Evolutionary conservation across 2,888 invertebrate species (phyloP).

Genomic region (Oithona nana): DNA sequence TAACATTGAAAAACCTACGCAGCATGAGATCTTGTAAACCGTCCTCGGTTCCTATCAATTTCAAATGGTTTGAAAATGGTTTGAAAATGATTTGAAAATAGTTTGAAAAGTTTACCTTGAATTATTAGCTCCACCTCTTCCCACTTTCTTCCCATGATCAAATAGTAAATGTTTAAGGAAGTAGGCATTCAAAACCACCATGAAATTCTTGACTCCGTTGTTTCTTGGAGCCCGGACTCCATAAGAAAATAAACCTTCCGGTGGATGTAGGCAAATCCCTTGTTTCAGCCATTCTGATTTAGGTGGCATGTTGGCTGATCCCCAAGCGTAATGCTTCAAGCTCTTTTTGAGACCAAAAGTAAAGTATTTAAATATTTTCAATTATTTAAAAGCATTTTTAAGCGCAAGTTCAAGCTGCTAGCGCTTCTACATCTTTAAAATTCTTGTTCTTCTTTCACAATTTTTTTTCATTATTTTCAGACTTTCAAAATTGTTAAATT

Average conservation of each 20-base stretch:
- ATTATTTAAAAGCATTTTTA: background rate
- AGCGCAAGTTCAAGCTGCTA: background rate
- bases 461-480: too few relatives aligned
- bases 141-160: slow-evolving; percentile 4
- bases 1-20: too few relatives aligned
- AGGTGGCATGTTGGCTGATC: slow-evolving; percentile 1
- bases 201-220: slow-evolving; percentile 12
- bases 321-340: background rate
- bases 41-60: background rate
- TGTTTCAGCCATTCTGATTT: slow-evolving; percentile 4
- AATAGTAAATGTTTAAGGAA: slow-evolving; percentile 9
- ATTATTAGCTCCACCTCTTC: too few relatives aligned
- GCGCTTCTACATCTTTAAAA: too few relatives aligned
- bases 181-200: slow-evolving; percentile 5
- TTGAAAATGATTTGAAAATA: background rate
- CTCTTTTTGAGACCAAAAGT: background rate
- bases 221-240: background rate
- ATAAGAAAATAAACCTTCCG: background rate
- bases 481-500: background rate
- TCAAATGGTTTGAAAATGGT: background rate
- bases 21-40: too few relatives aligned
- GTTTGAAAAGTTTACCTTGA: too few relatives aligned
- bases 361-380: too few relatives aligned
- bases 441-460: too few relatives aligned
- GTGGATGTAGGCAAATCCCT: background rate